Evolutionary conservation across 1,140 invertebrate species (phyloP).

Genomic region (Melanaphis sacchari): DNA sequence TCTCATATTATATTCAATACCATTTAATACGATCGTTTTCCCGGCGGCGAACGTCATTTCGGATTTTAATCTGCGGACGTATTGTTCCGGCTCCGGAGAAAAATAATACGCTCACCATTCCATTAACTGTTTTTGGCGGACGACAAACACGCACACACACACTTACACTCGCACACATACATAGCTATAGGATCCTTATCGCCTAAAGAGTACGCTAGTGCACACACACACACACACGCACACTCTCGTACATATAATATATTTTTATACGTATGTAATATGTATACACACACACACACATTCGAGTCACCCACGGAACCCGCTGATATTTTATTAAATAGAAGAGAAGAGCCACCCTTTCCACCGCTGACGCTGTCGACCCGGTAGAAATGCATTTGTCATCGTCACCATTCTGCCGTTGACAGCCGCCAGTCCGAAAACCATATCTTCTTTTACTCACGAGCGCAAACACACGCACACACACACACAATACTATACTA

Average conservation of each 20-base stretch:
- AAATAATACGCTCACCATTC: slow-evolving; percentile 17
- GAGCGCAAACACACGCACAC: background rate
- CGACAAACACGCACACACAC: slow-evolving; percentile 23
- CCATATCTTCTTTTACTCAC: background rate
- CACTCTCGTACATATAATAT: background rate
- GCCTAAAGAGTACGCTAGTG: background rate
- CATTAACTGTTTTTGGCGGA: slow-evolving; percentile 37
- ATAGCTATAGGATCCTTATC: background rate
- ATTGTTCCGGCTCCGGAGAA: slow-evolving; percentile 1
- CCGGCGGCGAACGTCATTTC: background rate
- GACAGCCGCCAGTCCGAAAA: slow-evolving; percentile 50
- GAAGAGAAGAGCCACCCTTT: slow-evolving; percentile 32
- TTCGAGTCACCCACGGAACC: background rate
- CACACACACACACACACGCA: background rate
- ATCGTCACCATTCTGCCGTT: slow-evolving; percentile 54
- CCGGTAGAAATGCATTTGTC: slow-evolving; percentile 54
- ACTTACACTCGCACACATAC: background rate
- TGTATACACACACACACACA: background rate
- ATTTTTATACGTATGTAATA: background rate
- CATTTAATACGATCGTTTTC: background rate
- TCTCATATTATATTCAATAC: slow-evolving; percentile 2
- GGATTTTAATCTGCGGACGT: slow-evolving; percentile 44
- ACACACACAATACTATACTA: background rate
- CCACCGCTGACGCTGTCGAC: background rate
- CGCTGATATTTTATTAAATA: slow-evolving; percentile 50